A percentile compares a stretch with the other conserved stretches of the same genome.
phyloP scores from a whole-genome alignment of 2,113 vertebrate genomes.

The Aythya baeri region DNA sequence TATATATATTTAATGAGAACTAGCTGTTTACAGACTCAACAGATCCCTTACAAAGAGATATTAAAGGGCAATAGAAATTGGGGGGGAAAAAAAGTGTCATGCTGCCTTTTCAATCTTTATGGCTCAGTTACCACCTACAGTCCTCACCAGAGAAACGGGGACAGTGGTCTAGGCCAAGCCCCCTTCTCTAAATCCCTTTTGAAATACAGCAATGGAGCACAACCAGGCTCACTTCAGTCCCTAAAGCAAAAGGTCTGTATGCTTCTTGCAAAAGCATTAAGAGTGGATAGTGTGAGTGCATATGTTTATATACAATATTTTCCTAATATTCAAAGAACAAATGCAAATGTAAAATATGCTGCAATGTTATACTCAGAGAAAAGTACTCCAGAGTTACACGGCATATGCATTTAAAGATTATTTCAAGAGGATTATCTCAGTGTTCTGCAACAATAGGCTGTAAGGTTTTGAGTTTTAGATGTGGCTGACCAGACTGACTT shows the following conservation, averaged over 20 bases:
- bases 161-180: neutral
- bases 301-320: neutral
- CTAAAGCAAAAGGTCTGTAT: neutral
- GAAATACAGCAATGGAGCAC: neutral
- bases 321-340: neutral
- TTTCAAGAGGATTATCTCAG: neutral
- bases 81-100: neutral
- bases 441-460: neutral
- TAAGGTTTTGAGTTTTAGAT: conserved; percentile 41
- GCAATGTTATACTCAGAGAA: neutral
- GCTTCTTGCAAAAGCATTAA: neutral
- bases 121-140: neutral
- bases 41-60: neutral
- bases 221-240: neutral
- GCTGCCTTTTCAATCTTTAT: neutral
- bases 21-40: neutral
- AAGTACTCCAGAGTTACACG: neutral
- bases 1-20: neutral
- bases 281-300: neutral
- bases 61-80: neutral
- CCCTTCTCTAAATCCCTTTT: neutral
- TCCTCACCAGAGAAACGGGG: neutral
- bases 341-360: neutral
- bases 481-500: conserved; percentile 61
- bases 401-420: neutral